Base-by-base conservation (phyloP, 1,140 invertebrate genomes). In the Neotoxoptera formosana region DNA sequence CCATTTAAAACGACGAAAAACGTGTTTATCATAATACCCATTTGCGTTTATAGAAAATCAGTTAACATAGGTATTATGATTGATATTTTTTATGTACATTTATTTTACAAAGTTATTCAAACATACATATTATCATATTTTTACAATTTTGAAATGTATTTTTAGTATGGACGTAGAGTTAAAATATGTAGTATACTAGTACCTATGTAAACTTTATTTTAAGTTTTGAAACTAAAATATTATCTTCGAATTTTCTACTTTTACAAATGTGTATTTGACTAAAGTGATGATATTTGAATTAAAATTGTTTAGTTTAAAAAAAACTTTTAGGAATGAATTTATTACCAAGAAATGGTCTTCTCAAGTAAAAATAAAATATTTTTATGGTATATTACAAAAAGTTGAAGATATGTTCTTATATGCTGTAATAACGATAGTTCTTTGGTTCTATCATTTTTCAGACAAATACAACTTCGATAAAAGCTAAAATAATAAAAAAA, bases 401-500 rank as follows among this genome's bases (percentile, higher is more conserved):
- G 21, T 90, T 90, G 36, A 90, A 90, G 88, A 90, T 90, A 45
- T 60, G 88, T 90, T 90, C 36, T 90, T 60, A 45, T 20, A 30
- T 90, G 34, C 34, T 45, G 88, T 30, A 90, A 90, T 90, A 56
- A 60, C 30, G 36, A 60, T 45, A 90, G 53, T 90, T 60, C 4
- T 90, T 90, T 56, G 34, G 51, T 56, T 90, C 51, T 56, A 56
- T 56, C 14, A 90, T 90, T 90, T 56, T 90, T 48, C 23, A 90
- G 34, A 56, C 51, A 60, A 90, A 36, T 45, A 60, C 17, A 60
- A 90, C 34, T 90, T 34, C 11, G 36, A 60, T 60, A 60, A 60
- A 60, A 90, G 53, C 34, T 60, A 90, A 90, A 90, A 56, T 90
- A 90, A 56, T 90, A 90, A 88, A n/a, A 88, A 88, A 34, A 34